Base-by-base conservation (phyloP, 2,888 invertebrate genomes). In the Horisme vitalbata region DNA sequence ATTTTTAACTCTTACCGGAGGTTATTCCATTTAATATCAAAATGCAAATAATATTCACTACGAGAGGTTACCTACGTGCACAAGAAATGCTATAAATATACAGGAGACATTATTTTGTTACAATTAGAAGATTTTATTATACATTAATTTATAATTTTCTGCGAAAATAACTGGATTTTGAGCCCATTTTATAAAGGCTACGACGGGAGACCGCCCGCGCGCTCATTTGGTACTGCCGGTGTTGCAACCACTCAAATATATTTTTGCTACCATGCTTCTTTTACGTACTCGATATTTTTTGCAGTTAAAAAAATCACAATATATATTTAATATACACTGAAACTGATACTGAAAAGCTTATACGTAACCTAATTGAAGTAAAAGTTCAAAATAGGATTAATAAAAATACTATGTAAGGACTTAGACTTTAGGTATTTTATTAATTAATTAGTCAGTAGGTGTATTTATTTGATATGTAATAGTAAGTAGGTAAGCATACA, bases 71-170 rank as follows among this genome's bases (percentile, higher is more conserved):
- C 59, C 56, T 57, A 71, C 64, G 65, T 66, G 69, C 66, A 68
- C 64, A 73, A 65, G 71, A 58, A 68, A 65, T 73, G 84, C 83
- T 84, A 85, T 85, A 84, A 84, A 63, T 62, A 65, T 73, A 69
- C 63, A 61, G 68, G 64, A 69, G 69, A 71, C 80, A 79, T 83
- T 69, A 69, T 65, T 49, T 61, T 65, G 52, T 58, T 53, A 57
- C 54, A 57, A 59, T 53, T 57, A 47, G 55, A 64, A 60, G 59
- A 60, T 68, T 57, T 65, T 53, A 54, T 23, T n/a, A n/a, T n/a
- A n/a, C n/a, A 55, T 57, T 59, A 61, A 72, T 72, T 79, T 73
- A 76, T 72, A 72, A 70, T 61, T 66, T 63, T 75, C 70, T 72
- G 59, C 67, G 66, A 63, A 55, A 58, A 57, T 66, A 56, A 57